phyloP scores from a whole-genome alignment of 2,113 vertebrate genomes.

The Sinocyclocheilus anshuiensis region DNA sequence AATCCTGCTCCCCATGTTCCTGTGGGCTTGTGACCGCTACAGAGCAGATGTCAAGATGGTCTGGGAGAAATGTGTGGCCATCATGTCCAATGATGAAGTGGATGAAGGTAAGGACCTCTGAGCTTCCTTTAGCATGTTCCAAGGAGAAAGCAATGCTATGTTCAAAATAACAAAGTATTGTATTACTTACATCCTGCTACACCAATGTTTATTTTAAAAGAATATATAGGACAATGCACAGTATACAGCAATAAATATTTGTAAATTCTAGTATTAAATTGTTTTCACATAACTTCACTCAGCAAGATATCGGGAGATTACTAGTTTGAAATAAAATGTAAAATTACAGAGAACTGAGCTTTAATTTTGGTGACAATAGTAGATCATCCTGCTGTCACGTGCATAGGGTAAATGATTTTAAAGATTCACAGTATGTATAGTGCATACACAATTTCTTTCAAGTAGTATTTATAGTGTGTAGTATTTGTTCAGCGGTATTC shows the following conservation, averaged over 20 bases:
- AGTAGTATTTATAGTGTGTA: background rate
- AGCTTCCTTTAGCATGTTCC: slow-evolving; percentile 5
- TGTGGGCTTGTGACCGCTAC: slow-evolving; percentile 92
- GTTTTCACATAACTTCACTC: background rate
- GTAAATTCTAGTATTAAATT: background rate
- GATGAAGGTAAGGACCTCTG: slow-evolving; percentile 79
- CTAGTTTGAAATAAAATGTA: background rate
- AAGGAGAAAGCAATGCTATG: background rate
- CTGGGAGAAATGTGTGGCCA: slow-evolving; percentile 89
- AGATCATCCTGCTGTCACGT: background rate
- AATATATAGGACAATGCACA: background rate
- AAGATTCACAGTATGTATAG: background rate
- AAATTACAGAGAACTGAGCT: background rate
- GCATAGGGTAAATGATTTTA: background rate
- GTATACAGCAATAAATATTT: background rate
- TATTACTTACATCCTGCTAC: too few species aligned
- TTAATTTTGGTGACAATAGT: background rate
- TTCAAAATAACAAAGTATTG: background rate
- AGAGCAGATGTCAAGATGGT: slow-evolving; percentile 84
- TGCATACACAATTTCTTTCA: background rate
- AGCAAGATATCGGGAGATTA: background rate
- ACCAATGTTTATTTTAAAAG: background rate
- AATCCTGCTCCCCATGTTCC: slow-evolving; percentile 86
- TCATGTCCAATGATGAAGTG: slow-evolving; percentile 86
- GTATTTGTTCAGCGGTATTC: background rate